Evolutionary conservation across 92 coral and sea anemone genomes (phyloP).

Genomic region (Heliopora coerulea): DNA sequence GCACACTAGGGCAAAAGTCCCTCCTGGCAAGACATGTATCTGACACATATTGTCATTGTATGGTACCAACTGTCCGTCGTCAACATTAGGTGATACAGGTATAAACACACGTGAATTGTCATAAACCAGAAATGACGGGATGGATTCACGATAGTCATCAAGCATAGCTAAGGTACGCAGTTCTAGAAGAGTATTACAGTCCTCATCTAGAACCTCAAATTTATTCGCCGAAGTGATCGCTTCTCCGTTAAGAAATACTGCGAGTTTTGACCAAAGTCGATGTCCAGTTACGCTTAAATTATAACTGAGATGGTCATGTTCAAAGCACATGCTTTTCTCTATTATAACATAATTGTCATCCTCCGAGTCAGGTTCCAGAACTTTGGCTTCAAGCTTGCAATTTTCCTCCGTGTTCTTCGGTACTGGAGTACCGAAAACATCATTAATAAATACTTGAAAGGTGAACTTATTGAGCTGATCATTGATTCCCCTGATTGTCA

Average conservation of each 20-base stretch:
- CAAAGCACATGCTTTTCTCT: background rate
- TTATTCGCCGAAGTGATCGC: background rate
- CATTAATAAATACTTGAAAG: slow-evolving; percentile 9
- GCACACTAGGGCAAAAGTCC: background rate
- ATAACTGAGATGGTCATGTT: slow-evolving; percentile 15
- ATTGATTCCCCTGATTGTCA: slow-evolving; percentile 14
- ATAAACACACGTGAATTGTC: background rate
- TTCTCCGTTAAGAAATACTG: slow-evolving; percentile 21
- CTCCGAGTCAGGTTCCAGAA: background rate
- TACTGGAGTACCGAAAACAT: slow-evolving; percentile 34
- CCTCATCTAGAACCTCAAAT: slow-evolving; percentile 25
- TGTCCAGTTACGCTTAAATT: slow-evolving; percentile 15
- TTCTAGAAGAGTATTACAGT: background rate
- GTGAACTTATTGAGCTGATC: background rate
- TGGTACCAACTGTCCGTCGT: slow-evolving; percentile 23
- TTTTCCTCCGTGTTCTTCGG: background rate
- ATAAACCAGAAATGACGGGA: background rate
- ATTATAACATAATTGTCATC: background rate
- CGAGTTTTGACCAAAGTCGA: slow-evolving; percentile 22
- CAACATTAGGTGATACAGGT: slow-evolving; percentile 12
- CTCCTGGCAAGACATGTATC: background rate
- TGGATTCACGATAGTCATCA: background rate
- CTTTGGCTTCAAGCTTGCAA: slow-evolving; percentile 11
- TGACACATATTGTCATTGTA: slow-evolving; percentile 21
- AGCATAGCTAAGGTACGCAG: background rate